A percentile compares a stretch with the other conserved stretches of the same genome.
Conservation (phyloP, 2,888 invertebrate genomes). For the Callimorpha dominula region DNA sequence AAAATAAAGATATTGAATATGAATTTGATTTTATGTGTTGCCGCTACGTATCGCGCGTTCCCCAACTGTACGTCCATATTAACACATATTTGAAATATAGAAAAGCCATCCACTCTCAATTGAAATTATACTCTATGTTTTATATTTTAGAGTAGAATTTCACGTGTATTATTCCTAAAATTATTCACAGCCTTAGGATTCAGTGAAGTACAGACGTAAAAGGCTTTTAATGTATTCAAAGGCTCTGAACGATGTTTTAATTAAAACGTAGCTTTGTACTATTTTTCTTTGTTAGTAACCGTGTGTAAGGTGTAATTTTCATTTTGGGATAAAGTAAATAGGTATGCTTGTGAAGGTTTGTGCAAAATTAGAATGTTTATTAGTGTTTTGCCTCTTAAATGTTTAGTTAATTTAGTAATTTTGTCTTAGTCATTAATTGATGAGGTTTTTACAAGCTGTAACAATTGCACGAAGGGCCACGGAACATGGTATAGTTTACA, state of each 20-base stretch:
- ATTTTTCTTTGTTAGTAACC: constrained; percentile 30
- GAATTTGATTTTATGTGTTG: background rate
- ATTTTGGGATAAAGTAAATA: constrained; percentile 15
- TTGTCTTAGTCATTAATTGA: background rate
- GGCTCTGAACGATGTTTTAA: constrained; percentile 52
- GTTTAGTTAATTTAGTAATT: background rate
- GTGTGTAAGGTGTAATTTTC: constrained; percentile 10
- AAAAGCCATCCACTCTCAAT: background rate
- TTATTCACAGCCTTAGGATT: constrained; percentile 38
- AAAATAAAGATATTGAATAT: no score
- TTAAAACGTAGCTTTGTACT: constrained; percentile 49
- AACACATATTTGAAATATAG: constrained; percentile 11
- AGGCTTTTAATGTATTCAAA: constrained; percentile 52
- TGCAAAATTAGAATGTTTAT: constrained; percentile 7
- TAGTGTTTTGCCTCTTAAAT: background rate
- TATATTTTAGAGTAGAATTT: constrained; percentile 24
- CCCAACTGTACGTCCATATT: background rate
- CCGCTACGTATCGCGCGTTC: background rate
- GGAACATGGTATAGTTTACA: no score
- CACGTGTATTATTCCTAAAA: constrained; percentile 24
- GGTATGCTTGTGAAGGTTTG: constrained; percentile 10
- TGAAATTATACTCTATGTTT: constrained; percentile 12
- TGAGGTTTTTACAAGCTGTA: background rate
- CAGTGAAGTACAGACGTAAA: constrained; percentile 42
- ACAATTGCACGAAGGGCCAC: background rate